Evolutionary conservation across 2,113 vertebrate genomes (phyloP), one percentile per base, ranked within the genome.

Genomic region (Syngnathus scovelli): DNA sequence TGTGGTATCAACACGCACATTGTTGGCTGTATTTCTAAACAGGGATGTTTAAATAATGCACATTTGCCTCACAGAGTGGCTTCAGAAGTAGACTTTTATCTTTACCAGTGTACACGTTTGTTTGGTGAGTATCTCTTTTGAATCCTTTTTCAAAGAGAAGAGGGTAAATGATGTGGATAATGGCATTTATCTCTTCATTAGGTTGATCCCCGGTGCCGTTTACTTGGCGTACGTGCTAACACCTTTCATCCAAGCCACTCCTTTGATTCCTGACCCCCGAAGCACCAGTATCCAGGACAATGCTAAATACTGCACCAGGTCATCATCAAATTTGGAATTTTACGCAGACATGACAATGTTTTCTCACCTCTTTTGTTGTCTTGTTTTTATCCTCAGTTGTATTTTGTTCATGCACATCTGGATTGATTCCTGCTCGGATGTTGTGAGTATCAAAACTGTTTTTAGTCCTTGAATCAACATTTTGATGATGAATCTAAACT

Each of bases 381-480:
- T 39, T 69, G n/a, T 59, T 68, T 37, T 69, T 41, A 66, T 41
- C 67, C 55, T 4, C 75, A 92, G 91, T 58, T 92, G 91, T 66
- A 80, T 92, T 75, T 80, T 91, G 70, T 90, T 92, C 61, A 49
- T 90, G 65, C 86, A 90, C 36, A 43, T 83, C 39, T 75, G 71
- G 75, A 70, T 15, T 4, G 79, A 88, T 49, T 36, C 69, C 67
- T 88, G 88, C 60, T 41, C 82, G 3, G 56, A 66, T 16, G 0
- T 66, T 66, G 90, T 91, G 71, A 86, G 90, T 80, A 12, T 68
- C 0, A 59, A 66, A n/a, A 16, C 41, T 33, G 27, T 33, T 33
- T 33, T 3, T 33, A 33, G 27, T 33, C 27, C 27, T 33, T 33
- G 27, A 51, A n/a, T n/a, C 7, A 19, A n/a, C 7, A n/a, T 51